phyloP scores from a whole-genome alignment of 2,888 invertebrate species.

The Oscheius onirici region DNA sequence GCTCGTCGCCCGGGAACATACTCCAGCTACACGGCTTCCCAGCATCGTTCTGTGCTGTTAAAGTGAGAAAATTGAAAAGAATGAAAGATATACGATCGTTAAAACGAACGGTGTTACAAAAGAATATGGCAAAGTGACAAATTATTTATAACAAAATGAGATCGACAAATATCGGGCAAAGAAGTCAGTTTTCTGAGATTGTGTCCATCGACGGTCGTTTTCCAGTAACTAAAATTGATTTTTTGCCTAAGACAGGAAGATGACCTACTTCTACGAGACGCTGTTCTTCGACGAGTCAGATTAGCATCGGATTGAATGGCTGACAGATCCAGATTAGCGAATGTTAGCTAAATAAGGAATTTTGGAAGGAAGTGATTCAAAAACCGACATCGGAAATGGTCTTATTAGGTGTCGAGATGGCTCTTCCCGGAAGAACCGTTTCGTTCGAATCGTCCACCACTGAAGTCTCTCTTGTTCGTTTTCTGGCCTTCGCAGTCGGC shows the following conservation, averaged over 20 bases:
- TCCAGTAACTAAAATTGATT: background rate
- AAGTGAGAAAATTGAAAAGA: background rate
- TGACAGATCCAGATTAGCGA: constrained; percentile 29
- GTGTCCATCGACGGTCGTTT: constrained; percentile 16
- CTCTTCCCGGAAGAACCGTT: background rate
- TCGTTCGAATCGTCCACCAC: background rate
- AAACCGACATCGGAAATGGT: constrained; percentile 15
- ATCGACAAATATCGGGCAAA: too few relatives aligned
- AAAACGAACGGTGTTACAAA: too few relatives aligned
- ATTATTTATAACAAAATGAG: too few relatives aligned
- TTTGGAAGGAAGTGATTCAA: too few relatives aligned
- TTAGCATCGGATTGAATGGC: constrained; percentile 17
- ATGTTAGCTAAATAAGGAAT: constrained; percentile 22
- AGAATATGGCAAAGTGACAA: too few relatives aligned
- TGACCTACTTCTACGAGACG: background rate
- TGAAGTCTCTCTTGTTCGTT: background rate
- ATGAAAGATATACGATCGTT: too few relatives aligned
- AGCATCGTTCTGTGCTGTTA: constrained; percentile 5
- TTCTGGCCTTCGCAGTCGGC: too few relatives aligned
- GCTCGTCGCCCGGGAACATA: constrained; percentile 23
- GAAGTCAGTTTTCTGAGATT: constrained; percentile 5
- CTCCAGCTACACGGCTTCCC: constrained; percentile 29
- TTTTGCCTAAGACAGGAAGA: background rate
- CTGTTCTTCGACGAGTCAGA: background rate
- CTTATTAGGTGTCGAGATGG: constrained; percentile 32